Percentiles rank a stretch among this genome's conserved stretches.
phyloP scores from a whole-genome alignment of 2,113 vertebrate species.

The Lipophrys pholis region DNA sequence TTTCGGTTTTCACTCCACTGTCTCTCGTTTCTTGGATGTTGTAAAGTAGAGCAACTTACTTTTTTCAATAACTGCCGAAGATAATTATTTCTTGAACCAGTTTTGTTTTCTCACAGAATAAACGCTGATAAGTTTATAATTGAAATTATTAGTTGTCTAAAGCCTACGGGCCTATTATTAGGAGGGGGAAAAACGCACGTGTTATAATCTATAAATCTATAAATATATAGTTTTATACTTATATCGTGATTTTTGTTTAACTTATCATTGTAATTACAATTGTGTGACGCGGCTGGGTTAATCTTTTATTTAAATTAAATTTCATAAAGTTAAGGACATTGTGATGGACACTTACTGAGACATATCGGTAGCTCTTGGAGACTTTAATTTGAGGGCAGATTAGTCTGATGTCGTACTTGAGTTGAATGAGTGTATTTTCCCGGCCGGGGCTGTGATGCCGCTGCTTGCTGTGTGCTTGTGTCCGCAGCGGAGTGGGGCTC shows the following conservation, averaged over 20 bases:
- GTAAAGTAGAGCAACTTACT: constrained; percentile 13
- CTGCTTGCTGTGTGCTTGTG: constrained; percentile 78
- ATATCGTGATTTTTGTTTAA: no score
- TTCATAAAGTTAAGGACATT: not conserved
- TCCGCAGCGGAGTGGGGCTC: constrained; percentile 96
- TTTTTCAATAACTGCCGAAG: not conserved
- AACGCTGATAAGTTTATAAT: constrained; percentile 13
- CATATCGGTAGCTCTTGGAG: not conserved
- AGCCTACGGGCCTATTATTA: not conserved
- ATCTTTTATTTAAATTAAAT: constrained; percentile 6
- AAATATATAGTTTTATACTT: no score
- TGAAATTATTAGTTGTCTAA: not conserved
- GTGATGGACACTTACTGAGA: not conserved
- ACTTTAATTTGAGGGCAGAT: not conserved
- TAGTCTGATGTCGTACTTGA: not conserved
- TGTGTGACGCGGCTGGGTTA: not conserved
- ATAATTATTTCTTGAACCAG: not conserved
- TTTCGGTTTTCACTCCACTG: constrained; percentile 9
- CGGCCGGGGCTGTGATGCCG: constrained; percentile 30
- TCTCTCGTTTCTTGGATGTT: not conserved
- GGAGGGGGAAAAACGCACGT: no score
- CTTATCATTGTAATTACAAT: no score
- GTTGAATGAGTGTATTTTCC: not conserved
- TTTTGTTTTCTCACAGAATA: not conserved
- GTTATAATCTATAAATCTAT: no score